A percentile compares a stretch with the other conserved stretches of the same genome.
These are phyloP conservation scores for Hipparchia semele DNA, from an alignment of 2,888 invertebrate genomes.

Conservation along the genomic window DNA sequence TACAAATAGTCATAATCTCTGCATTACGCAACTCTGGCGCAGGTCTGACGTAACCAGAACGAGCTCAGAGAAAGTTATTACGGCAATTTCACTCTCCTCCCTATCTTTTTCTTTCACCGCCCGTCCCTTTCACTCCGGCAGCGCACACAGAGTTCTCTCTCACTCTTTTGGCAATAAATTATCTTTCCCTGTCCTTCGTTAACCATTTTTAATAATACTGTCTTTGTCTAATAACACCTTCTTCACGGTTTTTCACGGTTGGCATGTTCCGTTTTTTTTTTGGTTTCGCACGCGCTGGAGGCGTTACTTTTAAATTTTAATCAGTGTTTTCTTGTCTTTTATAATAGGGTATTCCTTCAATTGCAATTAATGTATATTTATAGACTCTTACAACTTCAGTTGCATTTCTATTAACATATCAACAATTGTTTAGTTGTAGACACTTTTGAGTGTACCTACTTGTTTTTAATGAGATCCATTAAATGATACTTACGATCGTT, in stretches of 20 bases:
- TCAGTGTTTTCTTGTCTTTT: conserved; percentile 62
- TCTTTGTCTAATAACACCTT: conserved; percentile 60
- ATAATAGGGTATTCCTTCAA: conserved; percentile 33
- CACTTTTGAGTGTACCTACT: conserved; percentile 15
- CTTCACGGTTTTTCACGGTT: conserved; percentile 64
- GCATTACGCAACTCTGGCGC: conserved; percentile 66
- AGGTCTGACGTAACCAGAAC: conserved; percentile 76
- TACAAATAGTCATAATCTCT: conserved; percentile 72
- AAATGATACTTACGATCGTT: conserved; percentile 5
- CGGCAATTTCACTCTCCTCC: conserved; percentile 77
- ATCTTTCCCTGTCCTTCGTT: conserved; percentile 52
- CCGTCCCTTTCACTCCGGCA: conserved; percentile 55
- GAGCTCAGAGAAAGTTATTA: conserved; percentile 79
- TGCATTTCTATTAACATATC: conserved; percentile 33
- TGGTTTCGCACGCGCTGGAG: conserved; percentile 69
- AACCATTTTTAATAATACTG: conserved; percentile 49
- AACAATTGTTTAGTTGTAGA: conserved; percentile 21
- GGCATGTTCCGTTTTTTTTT: conserved; percentile 62
- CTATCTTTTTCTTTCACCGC: conserved; percentile 65
- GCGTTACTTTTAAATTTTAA: conserved; percentile 61
- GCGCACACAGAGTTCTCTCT: conserved; percentile 44
- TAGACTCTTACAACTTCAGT: conserved; percentile 34
- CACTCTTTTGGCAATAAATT: conserved; percentile 54
- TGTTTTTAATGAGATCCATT: conserved; percentile 19
- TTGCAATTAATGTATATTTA: conserved; percentile 36